Conservation (phyloP, 2,888 invertebrate genomes). For the Spicauda simplicius region DNA sequence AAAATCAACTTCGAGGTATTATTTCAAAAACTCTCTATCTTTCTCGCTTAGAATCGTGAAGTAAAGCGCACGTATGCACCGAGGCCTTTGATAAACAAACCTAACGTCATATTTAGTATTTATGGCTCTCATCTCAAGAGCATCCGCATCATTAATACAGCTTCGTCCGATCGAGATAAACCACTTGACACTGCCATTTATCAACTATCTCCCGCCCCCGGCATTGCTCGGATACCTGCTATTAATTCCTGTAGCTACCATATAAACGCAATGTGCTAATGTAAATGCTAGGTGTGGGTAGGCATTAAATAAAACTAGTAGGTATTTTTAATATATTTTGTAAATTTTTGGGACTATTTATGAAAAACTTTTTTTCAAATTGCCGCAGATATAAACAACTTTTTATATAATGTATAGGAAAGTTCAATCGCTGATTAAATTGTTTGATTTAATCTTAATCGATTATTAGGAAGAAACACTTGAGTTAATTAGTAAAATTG, state of each 20-base stretch:
- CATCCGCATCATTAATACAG: conserved; percentile 56
- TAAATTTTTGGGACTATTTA: too few relatives aligned
- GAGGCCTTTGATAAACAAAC: conserved; percentile 5
- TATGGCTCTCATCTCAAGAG: conserved; percentile 50
- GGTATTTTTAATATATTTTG: too few relatives aligned
- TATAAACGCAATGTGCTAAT: conserved; percentile 11
- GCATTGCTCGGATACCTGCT: conserved; percentile 19
- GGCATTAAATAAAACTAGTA: too few relatives aligned
- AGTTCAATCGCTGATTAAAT: too few relatives aligned
- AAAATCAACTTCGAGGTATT: too few relatives aligned
- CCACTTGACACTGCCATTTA: conserved; percentile 39
- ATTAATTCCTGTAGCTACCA: conserved; percentile 18
- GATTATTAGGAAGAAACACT: not conserved
- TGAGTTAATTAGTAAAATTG: not conserved
- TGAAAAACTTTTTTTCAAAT: too few relatives aligned
- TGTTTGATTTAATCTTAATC: too few relatives aligned
- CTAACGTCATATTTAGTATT: conserved; percentile 11
- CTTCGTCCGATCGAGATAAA: conserved; percentile 42
- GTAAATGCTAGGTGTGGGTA: not conserved
- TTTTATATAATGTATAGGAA: too few relatives aligned
- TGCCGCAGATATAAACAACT: too few relatives aligned
- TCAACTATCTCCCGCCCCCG: conserved; percentile 35
- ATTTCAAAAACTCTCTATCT: too few relatives aligned
- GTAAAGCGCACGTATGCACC: too few relatives aligned
- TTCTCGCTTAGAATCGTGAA: not conserved